A percentile compares a stretch with the other conserved stretches of the same genome.
Conservation (phyloP, 1,140 invertebrate genomes). For the Drosophila quadrilineata region DNA sequence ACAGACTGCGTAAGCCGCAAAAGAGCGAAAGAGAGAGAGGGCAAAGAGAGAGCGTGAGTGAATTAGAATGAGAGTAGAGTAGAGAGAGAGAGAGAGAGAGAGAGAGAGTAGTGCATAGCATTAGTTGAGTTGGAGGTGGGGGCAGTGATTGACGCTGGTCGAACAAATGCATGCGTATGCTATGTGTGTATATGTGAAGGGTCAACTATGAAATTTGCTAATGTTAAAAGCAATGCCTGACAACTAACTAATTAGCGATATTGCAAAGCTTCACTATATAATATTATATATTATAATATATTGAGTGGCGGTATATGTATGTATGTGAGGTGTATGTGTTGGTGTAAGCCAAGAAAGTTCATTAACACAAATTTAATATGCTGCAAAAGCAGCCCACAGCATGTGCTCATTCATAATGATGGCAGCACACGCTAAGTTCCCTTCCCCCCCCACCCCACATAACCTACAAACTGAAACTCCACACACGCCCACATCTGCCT, state of each 20-base stretch:
- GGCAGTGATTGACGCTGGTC: conserved; percentile 19
- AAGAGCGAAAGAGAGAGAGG: conserved; percentile 17
- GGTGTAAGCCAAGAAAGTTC: conserved; percentile 42
- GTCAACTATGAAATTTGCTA: conserved; percentile 49
- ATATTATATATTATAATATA: no score
- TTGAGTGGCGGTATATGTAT: no score
- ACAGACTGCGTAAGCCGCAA: conserved; percentile 30
- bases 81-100: conserved; percentile 10
- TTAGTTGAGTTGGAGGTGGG: neutral
- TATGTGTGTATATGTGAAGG: conserved; percentile 12
- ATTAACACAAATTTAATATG: conserved; percentile 61
- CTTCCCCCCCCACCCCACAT: neutral
- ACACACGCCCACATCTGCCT: conserved; percentile 13
- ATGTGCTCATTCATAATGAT: conserved; percentile 61
- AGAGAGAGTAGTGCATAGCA: neutral
- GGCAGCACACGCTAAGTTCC: conserved; percentile 13
- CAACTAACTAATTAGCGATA: conserved; percentile 47
- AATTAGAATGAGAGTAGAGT: conserved; percentile 17
- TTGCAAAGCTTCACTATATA: no score
- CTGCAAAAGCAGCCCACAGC: conserved; percentile 14
- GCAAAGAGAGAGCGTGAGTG: conserved; percentile 13
- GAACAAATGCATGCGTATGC: conserved; percentile 55
- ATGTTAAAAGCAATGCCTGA: conserved; percentile 45
- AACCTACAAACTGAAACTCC: conserved; percentile 5
- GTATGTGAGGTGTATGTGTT: neutral